phyloP scores from a whole-genome alignment of 2,113 vertebrate genomes.

The Pardalotus punctatus region DNA sequence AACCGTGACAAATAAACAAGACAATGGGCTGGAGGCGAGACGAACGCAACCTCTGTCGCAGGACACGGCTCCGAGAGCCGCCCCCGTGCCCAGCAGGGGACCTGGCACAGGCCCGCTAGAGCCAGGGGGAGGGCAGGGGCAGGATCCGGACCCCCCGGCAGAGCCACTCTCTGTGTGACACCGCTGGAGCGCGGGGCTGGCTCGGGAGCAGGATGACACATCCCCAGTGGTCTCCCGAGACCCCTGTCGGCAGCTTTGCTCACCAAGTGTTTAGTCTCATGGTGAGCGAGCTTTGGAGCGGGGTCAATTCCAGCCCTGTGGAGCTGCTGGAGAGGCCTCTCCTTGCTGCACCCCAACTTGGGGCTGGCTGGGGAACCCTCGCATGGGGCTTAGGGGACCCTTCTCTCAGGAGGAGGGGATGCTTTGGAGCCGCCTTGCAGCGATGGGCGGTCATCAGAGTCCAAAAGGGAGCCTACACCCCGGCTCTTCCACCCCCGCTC shows the following conservation, averaged over 20 bases:
- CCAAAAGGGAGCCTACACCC: not conserved
- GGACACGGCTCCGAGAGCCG: not conserved
- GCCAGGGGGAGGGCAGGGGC: not conserved
- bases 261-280: not conserved
- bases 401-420: accelerated
- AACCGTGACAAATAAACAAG: constrained; percentile 54
- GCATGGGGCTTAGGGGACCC: not conserved
- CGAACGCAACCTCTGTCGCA: not conserved
- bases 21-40: constrained; percentile 59
- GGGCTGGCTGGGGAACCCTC: not conserved
- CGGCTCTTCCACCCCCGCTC: accelerated
- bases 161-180: constrained; percentile 14
- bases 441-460: accelerated
- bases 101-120: not conserved
- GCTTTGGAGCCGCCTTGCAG: not conserved
- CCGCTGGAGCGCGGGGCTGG: not conserved
- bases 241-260: not conserved
- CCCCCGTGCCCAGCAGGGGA: not conserved
- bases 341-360: accelerated
- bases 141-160: not conserved
- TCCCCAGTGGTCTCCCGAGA: not conserved
- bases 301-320: not conserved
- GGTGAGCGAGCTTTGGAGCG: not conserved
- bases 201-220: constrained; percentile 20
- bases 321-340: not conserved